phyloP scores from a whole-genome alignment of 2,888 invertebrate species.

The Griposia aprilina region DNA sequence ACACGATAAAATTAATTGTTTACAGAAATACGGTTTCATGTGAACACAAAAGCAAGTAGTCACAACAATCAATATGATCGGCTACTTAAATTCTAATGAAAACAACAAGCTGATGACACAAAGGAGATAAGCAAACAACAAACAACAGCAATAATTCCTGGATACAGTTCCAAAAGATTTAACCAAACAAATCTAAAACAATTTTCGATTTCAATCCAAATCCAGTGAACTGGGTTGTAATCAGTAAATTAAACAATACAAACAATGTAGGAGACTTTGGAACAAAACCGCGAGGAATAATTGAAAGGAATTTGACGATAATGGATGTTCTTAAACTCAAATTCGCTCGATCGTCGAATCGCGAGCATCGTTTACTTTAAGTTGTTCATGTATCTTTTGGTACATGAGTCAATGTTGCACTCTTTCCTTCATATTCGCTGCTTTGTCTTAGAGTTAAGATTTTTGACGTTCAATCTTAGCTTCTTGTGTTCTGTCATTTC shows the following conservation, averaged over 20 bases:
- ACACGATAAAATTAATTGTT: neutral
- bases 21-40: neutral
- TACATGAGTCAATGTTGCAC: conserved; percentile 30
- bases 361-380: conserved; percentile 56
- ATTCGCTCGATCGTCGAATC: conserved; percentile 49
- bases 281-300: conserved; percentile 64
- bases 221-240: conserved; percentile 63
- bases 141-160: conserved; percentile 61
- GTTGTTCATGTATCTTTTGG: conserved; percentile 47
- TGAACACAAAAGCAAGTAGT: conserved; percentile 11
- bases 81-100: conserved; percentile 6
- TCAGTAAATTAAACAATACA: conserved; percentile 70
- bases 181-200: conserved; percentile 68
- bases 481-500: neutral
- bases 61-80: conserved; percentile 11
- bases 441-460: conserved; percentile 17
- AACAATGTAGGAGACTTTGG: conserved; percentile 57
- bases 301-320: conserved; percentile 64
- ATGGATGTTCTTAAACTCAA: conserved; percentile 59
- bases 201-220: conserved; percentile 68
- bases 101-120: conserved; percentile 46
- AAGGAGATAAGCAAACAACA: conserved; percentile 55
- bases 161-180: conserved; percentile 64
- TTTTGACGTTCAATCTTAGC: neutral
- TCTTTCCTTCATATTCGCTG: conserved; percentile 31